Evolutionary conservation across 2,888 invertebrate genomes (phyloP).

Genomic region (Myathropa florea): DNA sequence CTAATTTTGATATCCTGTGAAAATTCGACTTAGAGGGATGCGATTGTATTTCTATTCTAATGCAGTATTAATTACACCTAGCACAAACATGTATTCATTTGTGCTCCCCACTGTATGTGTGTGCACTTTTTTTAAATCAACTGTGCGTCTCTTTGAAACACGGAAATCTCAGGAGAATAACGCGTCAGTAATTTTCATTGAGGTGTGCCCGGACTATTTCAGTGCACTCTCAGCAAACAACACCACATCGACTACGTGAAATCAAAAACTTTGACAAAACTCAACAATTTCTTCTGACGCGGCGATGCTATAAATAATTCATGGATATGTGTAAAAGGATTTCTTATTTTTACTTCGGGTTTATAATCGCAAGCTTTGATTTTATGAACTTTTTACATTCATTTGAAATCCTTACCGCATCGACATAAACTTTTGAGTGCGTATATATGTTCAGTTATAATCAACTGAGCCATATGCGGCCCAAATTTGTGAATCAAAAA

Average conservation of each 20-base stretch:
- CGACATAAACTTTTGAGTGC: too few species aligned
- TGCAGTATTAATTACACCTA: too few species aligned
- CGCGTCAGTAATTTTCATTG: constrained; percentile 12
- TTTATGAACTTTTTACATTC: neutral
- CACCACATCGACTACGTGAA: neutral
- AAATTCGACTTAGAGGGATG: too few species aligned
- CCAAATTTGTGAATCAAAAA: neutral
- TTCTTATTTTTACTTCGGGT: neutral
- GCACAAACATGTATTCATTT: too few species aligned
- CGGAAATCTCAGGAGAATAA: constrained; percentile 25
- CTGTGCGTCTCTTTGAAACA: neutral
- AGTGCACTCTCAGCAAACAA: neutral
- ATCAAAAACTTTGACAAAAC: neutral
- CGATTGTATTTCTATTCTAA: too few species aligned
- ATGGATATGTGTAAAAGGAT: neutral
- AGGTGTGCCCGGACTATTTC: constrained; percentile 32
- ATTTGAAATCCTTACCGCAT: neutral
- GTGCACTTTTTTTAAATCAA: neutral
- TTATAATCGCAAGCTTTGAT: neutral
- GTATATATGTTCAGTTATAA: too few species aligned
- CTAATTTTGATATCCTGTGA: too few species aligned
- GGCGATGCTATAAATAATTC: neutral
- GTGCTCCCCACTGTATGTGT: neutral
- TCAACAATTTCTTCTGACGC: neutral
- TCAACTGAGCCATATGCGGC: neutral